These are phyloP conservation scores for Aleiodes testaceus DNA, from an alignment of 2,888 invertebrate species.

Conservation along the genomic window DNA sequence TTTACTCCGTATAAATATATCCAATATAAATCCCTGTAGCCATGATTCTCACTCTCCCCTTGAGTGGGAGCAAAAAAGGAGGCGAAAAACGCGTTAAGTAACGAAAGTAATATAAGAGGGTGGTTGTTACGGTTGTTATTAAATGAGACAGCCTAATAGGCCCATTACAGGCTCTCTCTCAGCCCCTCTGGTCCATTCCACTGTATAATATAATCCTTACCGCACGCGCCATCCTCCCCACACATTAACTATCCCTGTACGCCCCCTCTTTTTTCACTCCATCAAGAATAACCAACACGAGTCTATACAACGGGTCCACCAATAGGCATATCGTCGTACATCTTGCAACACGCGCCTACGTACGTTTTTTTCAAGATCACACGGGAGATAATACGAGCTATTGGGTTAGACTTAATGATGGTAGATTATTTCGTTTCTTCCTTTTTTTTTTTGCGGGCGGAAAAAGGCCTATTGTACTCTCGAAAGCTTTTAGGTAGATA, in stretches of 20 bases:
- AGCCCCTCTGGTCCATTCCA: constrained; percentile 64
- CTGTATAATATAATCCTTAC: constrained; percentile 69
- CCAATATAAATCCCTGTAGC: constrained; percentile 55
- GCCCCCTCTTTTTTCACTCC: constrained; percentile 49
- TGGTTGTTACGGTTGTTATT: constrained; percentile 72
- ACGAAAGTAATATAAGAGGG: constrained; percentile 70
- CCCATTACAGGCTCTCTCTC: constrained; percentile 64
- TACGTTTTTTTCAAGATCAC: constrained; percentile 36
- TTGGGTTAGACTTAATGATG: constrained; percentile 35
- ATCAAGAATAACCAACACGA: constrained; percentile 15
- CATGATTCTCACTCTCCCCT: constrained; percentile 46
- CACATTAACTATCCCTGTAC: constrained; percentile 43
- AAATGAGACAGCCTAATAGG: constrained; percentile 74
- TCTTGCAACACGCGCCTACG: constrained; percentile 41
- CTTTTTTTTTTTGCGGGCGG: constrained; percentile 16
- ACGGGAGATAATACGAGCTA: constrained; percentile 35
- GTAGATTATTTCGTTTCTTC: constrained; percentile 2
- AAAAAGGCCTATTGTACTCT: not conserved
- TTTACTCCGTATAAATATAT: constrained; percentile 59
- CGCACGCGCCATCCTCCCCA: constrained; percentile 61
- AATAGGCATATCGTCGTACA: constrained; percentile 39
- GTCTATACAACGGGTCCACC: constrained; percentile 26
- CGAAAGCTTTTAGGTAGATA: constrained; percentile 2
- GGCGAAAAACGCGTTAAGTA: constrained; percentile 46
- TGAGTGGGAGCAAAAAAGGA: constrained; percentile 67